Evolutionary conservation across 2,797 vertebrate species (phyloP), one percentile per base, ranked within the genome.

Genomic region (Darevskia mixta): DNA sequence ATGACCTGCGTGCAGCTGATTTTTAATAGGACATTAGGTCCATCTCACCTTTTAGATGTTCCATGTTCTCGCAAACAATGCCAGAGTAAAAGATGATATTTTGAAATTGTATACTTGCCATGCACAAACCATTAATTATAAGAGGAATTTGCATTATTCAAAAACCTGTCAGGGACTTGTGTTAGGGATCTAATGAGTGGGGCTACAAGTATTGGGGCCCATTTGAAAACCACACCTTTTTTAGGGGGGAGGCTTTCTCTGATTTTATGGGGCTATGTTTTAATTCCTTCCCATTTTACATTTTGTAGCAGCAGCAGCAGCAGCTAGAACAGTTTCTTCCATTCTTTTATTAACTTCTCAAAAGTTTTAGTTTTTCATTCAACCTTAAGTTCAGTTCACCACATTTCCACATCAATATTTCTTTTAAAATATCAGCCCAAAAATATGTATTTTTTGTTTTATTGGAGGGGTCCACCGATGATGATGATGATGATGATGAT

Each of bases 1-100:
- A 92, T 90, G 86, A 9, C 89, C 93, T 86, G 88, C 82, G 67
- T 89, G 23, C 87, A 95, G 88, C 93, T 92, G 82, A 85, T 93
- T 94, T 84, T 89, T 64, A 94, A 94, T 91, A 95, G 92, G 90
- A 91, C 92, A 95, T 95, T 96, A 95, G 91, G 87, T 91, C 92
- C 89, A 78, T 90, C 93, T 93, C 94, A 90, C 93, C 94, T 94
- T 55, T 94, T 94, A 94, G 95, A 95, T 92, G 91, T 86, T 95
- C 94, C 94, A 90, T 95, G 95, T 93, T 91, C 93, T 94, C 94
- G 89, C 95, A 94, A 95, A 95, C 92, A 95, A 88, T 93, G 93
- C 90, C 92, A 87, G 93, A 85, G 91, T 94, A 95, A 95, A 95
- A 92, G 90, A 92, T 79, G 93, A 92, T 92, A 92, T 85, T 86